phyloP scores from a whole-genome alignment of 2,888 invertebrate species.

The Synanthedon tipuliformis region DNA sequence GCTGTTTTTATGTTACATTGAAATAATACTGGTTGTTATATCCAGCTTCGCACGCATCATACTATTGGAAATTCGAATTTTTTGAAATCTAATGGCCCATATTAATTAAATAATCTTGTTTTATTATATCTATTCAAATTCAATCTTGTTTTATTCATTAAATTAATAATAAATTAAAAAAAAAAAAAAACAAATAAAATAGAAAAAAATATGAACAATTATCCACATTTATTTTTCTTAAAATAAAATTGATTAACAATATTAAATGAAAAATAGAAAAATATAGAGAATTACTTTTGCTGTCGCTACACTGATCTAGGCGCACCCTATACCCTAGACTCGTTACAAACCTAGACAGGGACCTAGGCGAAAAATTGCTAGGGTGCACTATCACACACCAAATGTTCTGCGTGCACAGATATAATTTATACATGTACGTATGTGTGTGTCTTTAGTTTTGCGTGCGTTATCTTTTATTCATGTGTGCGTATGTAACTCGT shows the following conservation, averaged over 20 bases:
- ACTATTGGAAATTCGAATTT: too few relatives aligned
- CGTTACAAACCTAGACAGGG: constrained; percentile 52
- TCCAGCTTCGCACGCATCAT: too few relatives aligned
- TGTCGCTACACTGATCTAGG: constrained; percentile 54
- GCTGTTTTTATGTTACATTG: too few relatives aligned
- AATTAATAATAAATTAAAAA: too few relatives aligned
- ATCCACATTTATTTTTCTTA: too few relatives aligned
- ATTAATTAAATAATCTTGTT: too few relatives aligned
- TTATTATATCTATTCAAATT: too few relatives aligned
- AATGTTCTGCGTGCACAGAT: background rate
- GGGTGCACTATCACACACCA: constrained; percentile 40
- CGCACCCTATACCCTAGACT: constrained; percentile 57
- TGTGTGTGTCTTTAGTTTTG: background rate
- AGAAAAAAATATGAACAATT: too few relatives aligned
- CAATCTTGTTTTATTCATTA: too few relatives aligned
- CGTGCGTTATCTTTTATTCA: background rate
- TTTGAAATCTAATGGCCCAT: too few relatives aligned
- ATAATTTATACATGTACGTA: background rate
- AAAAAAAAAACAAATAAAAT: too few relatives aligned
- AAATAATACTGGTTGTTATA: too few relatives aligned
- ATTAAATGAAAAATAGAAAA: background rate
- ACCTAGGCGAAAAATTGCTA: constrained; percentile 60
- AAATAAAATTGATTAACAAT: background rate
- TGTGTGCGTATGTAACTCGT: background rate
- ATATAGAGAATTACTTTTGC: constrained; percentile 15